Base-by-base conservation (phyloP, 2,797 vertebrate genomes). In the Rhyacichthys aspro region DNA sequence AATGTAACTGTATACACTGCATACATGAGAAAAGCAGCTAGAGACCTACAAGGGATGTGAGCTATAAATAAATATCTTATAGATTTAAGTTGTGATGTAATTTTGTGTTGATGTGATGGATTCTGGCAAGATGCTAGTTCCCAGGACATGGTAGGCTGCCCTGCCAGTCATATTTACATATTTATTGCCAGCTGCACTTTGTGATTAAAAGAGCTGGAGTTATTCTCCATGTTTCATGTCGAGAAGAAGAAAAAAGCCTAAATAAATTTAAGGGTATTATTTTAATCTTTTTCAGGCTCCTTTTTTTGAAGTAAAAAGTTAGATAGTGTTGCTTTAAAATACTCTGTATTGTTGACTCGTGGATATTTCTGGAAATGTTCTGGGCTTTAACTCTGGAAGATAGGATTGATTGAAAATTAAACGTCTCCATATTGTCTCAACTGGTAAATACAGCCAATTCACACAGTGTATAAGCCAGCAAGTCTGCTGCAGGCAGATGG, bases 401-500 rank as follows among this genome's bases (percentile, higher is more conserved):
- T 9, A 5, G 11, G 18, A 55, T 56, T 14, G 52, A 39, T 61
- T 70, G 12, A 68, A 79, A 63, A 47, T 57, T 33, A 59, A 42
- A 70, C 63, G 16, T 50, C 47, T 74, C 43, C 1, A 56, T 41
- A 15, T 23, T 50, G 38, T 12, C 41, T 69, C 28, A 37, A 11
- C 36, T 50, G 38, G 36, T 0, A 58, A 33, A 66, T 59, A 58
- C 52, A 64, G 38, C 45, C 41, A 55, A 64, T n/a, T 37, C 55
- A 64, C 71, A 66, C 16, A 55, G 43, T 16, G 42, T 43, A 15
- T 43, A 38, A 59, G 46, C 58, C 68, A 64, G 43, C 5, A 48
- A 56, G 53, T 47, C 52, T 70, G 60, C 53, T 64, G 56, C 50
- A 60, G 47, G 45, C 57, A 69, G 48, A 74, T 60, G 49, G 43